Evolutionary conservation across 1,140 invertebrate genomes (phyloP), one percentile per base, ranked within the genome.

Genomic region (Drosophila neocordata): DNA sequence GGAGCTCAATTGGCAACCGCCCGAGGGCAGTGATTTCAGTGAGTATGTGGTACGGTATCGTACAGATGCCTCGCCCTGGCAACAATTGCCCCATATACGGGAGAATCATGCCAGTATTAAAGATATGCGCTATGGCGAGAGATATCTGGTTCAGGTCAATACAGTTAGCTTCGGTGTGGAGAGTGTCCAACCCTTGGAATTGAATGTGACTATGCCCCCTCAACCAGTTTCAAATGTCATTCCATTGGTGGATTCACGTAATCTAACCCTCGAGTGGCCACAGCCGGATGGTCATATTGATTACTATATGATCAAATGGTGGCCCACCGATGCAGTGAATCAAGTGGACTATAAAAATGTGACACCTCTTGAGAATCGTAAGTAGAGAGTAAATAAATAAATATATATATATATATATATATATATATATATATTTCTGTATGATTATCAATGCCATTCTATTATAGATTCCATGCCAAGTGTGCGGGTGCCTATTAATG

Each of bases 211-310:
- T 31, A 95, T 97, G 87, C 94, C 96, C 66, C 97, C 97, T 27
- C 97, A 97, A 92, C 94, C 96, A 2, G 96, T 97, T 4, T 93
- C 95, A 12, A 95, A 96, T 87, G 95, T 98, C 61, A 95, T 94
- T 18, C 94, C 95, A 1, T 91, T 96, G 51, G 94, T 97, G n/a
- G 97, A 97, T 90, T 96, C 97, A 0, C 95, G 95, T 13, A 98
- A 98, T 92, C 94, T 98, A 9, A 98, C 97, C 5, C 93, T 98
- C 48, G 95, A 97, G 91, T 98, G 97, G 96, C 94, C 95, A 2
- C 93, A 95, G 13, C 96, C 97, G 6, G 95, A 95, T 79, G 97
- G 97, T 13, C 94, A 96, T 68, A 96, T 98, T 7, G 97, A 98
- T 89, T 94, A 94, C 55, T 98, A 97, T 89, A 93, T 94, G n/a